phyloP scores from a whole-genome alignment of 2,113 vertebrate genomes.

The Odocoileus hemionus region DNA sequence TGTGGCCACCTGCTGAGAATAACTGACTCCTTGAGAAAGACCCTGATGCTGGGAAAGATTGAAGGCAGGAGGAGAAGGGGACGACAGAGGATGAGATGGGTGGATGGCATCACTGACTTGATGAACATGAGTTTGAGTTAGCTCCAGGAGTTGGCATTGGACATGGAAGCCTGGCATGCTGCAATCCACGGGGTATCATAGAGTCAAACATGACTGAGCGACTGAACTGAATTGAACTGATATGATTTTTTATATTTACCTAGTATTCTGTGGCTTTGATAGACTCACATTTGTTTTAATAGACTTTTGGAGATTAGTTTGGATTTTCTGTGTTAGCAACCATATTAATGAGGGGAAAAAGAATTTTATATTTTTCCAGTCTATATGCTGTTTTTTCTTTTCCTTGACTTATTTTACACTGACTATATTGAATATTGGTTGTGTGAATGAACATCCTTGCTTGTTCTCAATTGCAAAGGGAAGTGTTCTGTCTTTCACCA shows the following conservation, averaged over 20 bases:
- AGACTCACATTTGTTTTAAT: background rate
- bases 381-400: background rate
- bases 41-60: background rate
- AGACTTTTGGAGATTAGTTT: background rate
- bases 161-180: background rate
- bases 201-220: background rate
- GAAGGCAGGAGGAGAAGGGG: background rate
- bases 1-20: background rate
- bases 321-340: background rate
- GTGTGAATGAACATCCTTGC: background rate
- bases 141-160: background rate
- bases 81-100: background rate
- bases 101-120: background rate
- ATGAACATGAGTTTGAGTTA: background rate
- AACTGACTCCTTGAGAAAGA: background rate
- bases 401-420: background rate
- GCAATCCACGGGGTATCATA: background rate
- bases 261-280: background rate
- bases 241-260: background rate
- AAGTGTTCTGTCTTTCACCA: background rate
- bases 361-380: background rate
- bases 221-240: background rate
- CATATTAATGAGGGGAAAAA: background rate
- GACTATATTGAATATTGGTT: background rate
- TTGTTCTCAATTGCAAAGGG: background rate